Base-by-base conservation (phyloP, 2,113 vertebrate species). In the Arothron firmamentum region DNA sequence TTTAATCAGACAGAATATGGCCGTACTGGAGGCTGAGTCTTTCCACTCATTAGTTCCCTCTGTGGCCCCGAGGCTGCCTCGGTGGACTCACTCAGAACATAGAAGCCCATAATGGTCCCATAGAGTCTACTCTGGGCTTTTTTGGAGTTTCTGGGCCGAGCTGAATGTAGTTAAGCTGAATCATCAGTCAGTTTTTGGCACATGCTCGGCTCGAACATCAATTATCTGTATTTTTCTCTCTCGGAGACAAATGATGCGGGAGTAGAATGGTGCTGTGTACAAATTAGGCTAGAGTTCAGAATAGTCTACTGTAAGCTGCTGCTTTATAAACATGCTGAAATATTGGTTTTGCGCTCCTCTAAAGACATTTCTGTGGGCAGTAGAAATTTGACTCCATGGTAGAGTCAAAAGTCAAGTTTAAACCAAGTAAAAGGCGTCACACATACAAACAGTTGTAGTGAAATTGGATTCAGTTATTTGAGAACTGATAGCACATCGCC, bases 11-110 rank as follows among this genome's bases (percentile, higher is more conserved):
- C 65, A n/a, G 64, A 69, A 70, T 62, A 61, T 42, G 75, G 55
- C 71, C 56, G 57, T 57, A 80, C 67, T 75, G 75, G 75, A 84
- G 76, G 58, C 74, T 74, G 69, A 55, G 71, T 74, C 71, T 85
- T 83, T 87, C 77, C 76, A 83, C 75, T 89, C 82, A 86, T 89
- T 88, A 82, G 76, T 74, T 80, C 77, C 61, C 78, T 79, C 57
- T 25, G 62, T 82, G 75, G 83, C 85, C 85, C 63, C 53, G 16
- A 5, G 76, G 83, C 81, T 68, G 65, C 78, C 65, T 75, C 64
- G 59, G 64, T 62, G 69, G 75, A 61, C 71, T 79, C 73, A 70
- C 70, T 67, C 66, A 81, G 70, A 79, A 62, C 75, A 70, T 50
- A 72, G 75, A 60, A 79, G 57, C 68, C 76, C 75, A 82, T 87